phyloP scores from a whole-genome alignment of 2,113 vertebrate genomes.

The Pitta sordida region DNA sequence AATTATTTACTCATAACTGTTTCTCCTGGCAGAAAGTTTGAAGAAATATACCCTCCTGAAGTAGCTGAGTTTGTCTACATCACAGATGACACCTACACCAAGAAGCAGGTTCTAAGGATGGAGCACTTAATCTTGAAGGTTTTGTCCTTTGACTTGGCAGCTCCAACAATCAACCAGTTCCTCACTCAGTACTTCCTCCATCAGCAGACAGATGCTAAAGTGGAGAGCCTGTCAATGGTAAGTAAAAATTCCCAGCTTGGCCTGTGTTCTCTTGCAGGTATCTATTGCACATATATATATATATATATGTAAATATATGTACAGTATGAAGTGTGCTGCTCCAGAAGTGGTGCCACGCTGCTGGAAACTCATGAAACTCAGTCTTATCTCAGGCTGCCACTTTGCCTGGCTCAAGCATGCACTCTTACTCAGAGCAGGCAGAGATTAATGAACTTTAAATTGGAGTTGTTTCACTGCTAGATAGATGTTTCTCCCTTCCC shows the following conservation, averaged over 20 bases:
- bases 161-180: constrained; percentile 94
- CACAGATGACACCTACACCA: constrained; percentile 97
- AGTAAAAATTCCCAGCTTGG: background rate
- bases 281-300: background rate
- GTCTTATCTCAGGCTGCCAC: background rate
- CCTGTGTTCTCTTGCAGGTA: background rate
- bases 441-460: background rate
- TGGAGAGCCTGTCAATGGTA: constrained; percentile 92
- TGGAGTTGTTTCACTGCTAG: background rate
- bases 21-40: constrained; percentile 87
- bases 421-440: background rate
- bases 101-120: constrained; percentile 97
- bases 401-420: background rate
- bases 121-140: constrained; percentile 97
- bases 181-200: constrained; percentile 91
- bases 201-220: constrained; percentile 72
- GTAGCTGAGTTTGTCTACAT: constrained; percentile 98
- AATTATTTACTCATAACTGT: background rate
- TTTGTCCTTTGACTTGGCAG: constrained; percentile 93
- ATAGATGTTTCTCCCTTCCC: background rate
- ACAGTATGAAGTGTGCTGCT: rapidly evolving
- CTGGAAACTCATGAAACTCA: background rate
- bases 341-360: background rate
- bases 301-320: too few relatives aligned
- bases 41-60: constrained; percentile 98